phyloP scores from a whole-genome alignment of 2,888 invertebrate genomes.

The Craniophora ligustri region DNA sequence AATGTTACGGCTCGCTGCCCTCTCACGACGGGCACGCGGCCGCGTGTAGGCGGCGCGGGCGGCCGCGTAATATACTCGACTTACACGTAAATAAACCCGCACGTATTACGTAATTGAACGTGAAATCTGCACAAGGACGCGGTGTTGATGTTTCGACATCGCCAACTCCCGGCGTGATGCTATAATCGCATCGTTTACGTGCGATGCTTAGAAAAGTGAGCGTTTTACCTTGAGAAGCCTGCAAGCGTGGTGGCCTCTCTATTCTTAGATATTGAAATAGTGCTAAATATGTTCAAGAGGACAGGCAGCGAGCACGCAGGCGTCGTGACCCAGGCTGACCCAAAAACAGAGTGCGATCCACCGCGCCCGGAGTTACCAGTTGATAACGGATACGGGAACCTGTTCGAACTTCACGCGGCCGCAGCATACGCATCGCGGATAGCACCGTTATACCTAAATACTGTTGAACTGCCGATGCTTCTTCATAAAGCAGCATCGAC shows the following conservation, averaged over 20 bases:
- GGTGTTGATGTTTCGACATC: constrained; percentile 75
- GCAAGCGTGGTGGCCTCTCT: constrained; percentile 79
- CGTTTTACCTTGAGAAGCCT: constrained; percentile 84
- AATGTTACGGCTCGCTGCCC: constrained; percentile 66
- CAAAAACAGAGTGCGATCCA: constrained; percentile 81
- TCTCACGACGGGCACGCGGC: constrained; percentile 55
- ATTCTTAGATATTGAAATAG: constrained; percentile 81
- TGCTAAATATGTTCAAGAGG: constrained; percentile 74
- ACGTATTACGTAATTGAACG: constrained; percentile 81
- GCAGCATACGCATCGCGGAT: constrained; percentile 61
- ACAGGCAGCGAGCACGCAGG: constrained; percentile 79
- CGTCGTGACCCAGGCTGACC: constrained; percentile 87
- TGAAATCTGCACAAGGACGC: constrained; percentile 85
- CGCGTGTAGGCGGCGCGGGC: constrained; percentile 58
- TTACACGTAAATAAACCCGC: constrained; percentile 75
- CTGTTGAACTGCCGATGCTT: constrained; percentile 59
- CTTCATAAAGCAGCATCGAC: too few relatives aligned
- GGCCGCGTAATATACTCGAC: constrained; percentile 64
- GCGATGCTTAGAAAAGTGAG: constrained; percentile 85
- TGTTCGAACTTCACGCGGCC: constrained; percentile 70
- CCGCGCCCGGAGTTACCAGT: constrained; percentile 77
- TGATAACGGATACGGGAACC: constrained; percentile 84
- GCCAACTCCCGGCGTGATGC: constrained; percentile 74
- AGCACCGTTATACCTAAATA: constrained; percentile 77
- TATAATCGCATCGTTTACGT: constrained; percentile 83